These are phyloP conservation scores for Oncopodura yosiiana DNA, from an alignment of 1,140 invertebrate genomes.

Conservation along the genomic window DNA sequence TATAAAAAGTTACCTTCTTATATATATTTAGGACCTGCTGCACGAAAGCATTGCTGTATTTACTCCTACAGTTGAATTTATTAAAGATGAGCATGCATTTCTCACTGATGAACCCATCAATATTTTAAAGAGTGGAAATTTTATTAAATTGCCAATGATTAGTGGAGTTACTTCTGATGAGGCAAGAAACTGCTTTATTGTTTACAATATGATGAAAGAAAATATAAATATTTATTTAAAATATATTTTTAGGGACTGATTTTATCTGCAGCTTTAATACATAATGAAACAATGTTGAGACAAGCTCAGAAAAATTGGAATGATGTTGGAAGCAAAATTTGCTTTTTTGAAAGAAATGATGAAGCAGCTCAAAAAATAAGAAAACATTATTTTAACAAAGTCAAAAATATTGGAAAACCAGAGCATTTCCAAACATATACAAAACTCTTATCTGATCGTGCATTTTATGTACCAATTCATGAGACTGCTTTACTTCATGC, in stretches of 20 bases:
- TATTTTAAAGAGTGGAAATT: slow-evolving; percentile 44
- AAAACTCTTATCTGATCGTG: slow-evolving; percentile 22
- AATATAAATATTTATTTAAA: not conserved
- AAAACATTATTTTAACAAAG: slow-evolving; percentile 16
- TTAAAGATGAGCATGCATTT: slow-evolving; percentile 50
- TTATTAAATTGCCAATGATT: slow-evolving; percentile 53
- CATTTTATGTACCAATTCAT: slow-evolving; percentile 17
- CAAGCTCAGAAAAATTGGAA: slow-evolving; percentile 6
- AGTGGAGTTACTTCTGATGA: slow-evolving; percentile 56
- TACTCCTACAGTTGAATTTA: slow-evolving; percentile 21
- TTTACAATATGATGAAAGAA: not conserved
- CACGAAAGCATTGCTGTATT: slow-evolving; percentile 25
- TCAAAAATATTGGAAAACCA: not conserved
- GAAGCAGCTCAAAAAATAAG: slow-evolving; percentile 6
- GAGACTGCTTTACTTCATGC: slow-evolving; percentile 14
- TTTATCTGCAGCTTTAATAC: not conserved
- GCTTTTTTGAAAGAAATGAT: slow-evolving; percentile 17
- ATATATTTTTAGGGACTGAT: slow-evolving; percentile 6
- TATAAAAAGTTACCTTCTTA: too few species aligned
- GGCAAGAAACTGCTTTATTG: slow-evolving; percentile 43
- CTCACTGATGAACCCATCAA: slow-evolving; percentile 49
- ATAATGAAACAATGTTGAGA: not conserved
- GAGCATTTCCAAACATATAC: slow-evolving; percentile 8
- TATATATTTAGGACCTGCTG: slow-evolving; percentile 36
- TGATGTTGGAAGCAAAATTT: not conserved